Percentiles rank a stretch among this genome's conserved stretches.
Conservation (phyloP, 2,888 invertebrate species). For the Dermolepida albohirtum region DNA sequence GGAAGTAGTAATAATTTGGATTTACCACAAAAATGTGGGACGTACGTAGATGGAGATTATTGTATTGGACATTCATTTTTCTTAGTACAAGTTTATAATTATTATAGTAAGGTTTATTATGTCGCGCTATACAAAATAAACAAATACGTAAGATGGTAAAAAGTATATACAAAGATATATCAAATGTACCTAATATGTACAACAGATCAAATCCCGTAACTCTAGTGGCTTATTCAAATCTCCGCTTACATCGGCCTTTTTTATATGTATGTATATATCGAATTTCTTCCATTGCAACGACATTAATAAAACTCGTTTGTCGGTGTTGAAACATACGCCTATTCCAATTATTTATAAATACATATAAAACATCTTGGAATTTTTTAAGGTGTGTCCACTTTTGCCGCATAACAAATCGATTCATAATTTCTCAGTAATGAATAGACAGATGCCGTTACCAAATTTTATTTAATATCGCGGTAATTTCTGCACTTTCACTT, state of each 20-base stretch:
- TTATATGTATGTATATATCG: not conserved
- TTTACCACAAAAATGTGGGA: too few relatives aligned
- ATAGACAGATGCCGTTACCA: constrained; percentile 2
- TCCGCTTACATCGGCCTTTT: not conserved
- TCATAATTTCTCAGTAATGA: constrained; percentile 1
- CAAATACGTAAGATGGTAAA: too few relatives aligned
- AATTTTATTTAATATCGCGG: constrained; percentile 1
- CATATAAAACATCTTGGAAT: constrained; percentile 2
- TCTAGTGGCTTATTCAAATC: constrained; percentile 6
- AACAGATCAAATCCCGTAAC: constrained; percentile 3
- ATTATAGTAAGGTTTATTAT: too few relatives aligned
- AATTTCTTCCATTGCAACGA: constrained; percentile 8
- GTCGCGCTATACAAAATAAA: too few relatives aligned
- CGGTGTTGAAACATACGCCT: not conserved
- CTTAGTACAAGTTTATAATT: too few relatives aligned
- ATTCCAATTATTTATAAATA: not conserved
- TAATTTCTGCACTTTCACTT: constrained; percentile 7
- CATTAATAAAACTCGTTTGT: constrained; percentile 8
- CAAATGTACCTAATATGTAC: not conserved
- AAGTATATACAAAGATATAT: too few relatives aligned
- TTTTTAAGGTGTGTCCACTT: not conserved
- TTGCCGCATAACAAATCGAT: constrained; percentile 5
- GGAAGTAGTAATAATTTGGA: too few relatives aligned
- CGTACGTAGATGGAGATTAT: too few relatives aligned
- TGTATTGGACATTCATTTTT: too few relatives aligned